These are phyloP conservation scores for Sarcophaga caerulescens DNA, from an alignment of 2,888 invertebrate genomes.

Conservation along the genomic window DNA sequence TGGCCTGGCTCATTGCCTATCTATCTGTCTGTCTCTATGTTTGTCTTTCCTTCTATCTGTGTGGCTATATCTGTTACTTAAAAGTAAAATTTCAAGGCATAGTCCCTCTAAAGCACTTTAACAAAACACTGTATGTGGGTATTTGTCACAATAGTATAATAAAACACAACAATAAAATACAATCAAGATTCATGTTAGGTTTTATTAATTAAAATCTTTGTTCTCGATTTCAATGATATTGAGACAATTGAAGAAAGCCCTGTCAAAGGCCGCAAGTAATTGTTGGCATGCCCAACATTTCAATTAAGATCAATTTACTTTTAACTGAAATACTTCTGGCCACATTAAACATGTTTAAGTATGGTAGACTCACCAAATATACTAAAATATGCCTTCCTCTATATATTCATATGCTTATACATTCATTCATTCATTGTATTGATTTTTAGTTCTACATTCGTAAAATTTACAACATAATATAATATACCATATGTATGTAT, in stretches of 20 bases:
- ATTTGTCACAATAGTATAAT: neutral
- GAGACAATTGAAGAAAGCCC: slow-evolving; percentile 5
- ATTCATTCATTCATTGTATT: slow-evolving; percentile 2
- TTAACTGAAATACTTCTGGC: neutral
- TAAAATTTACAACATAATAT: neutral
- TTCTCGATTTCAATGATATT: slow-evolving; percentile 9
- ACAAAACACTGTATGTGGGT: neutral
- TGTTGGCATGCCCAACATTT: neutral
- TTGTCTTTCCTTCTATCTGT: no score
- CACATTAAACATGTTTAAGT: slow-evolving; percentile 49
- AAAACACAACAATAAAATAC: neutral
- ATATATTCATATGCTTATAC: neutral
- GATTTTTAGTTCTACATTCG: slow-evolving; percentile 32
- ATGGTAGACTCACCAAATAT: slow-evolving; percentile 22
- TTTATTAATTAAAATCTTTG: slow-evolving; percentile 37
- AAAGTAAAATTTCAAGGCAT: slow-evolving; percentile 38
- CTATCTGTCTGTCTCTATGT: no score
- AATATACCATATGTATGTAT: neutral
- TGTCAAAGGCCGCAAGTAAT: neutral
- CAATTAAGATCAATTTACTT: slow-evolving; percentile 18
- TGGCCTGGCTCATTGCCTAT: neutral
- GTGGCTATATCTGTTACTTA: slow-evolving; percentile 15
- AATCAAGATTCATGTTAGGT: slow-evolving; percentile 28
- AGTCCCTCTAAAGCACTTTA: neutral
- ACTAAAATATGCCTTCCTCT: neutral